Conservation (phyloP, 2,113 vertebrate species). For the Dicrurus megarhynchus region DNA sequence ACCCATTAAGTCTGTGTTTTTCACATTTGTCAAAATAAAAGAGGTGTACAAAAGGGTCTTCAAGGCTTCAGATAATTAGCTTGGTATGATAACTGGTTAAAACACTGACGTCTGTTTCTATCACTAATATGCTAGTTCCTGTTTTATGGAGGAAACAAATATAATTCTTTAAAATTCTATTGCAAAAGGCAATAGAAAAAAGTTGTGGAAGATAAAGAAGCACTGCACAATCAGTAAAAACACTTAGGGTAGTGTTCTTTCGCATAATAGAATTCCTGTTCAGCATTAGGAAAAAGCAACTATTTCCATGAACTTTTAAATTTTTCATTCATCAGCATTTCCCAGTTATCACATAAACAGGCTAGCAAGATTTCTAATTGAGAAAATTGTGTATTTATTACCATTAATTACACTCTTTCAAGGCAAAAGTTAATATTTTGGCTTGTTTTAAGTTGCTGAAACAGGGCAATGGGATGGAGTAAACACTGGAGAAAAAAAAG, state of each 20-base stretch:
- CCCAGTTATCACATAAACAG: not conserved
- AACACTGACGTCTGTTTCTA: not conserved
- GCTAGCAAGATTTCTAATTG: not conserved
- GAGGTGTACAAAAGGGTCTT: not conserved
- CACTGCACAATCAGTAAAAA: not conserved
- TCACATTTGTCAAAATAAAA: not conserved
- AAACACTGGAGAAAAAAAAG: not conserved
- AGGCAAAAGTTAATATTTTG: not conserved
- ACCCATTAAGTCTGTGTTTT: not conserved
- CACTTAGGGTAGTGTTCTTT: not conserved
- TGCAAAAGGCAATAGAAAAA: not conserved
- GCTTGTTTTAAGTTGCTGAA: not conserved
- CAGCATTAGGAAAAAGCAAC: not conserved
- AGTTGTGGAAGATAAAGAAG: not conserved
- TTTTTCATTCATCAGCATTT: not conserved
- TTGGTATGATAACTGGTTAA: not conserved
- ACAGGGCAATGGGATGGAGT: not conserved
- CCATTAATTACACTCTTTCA: not conserved
- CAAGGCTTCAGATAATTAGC: not conserved
- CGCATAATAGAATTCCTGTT: not conserved
- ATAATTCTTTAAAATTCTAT: not conserved
- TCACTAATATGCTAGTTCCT: not conserved
- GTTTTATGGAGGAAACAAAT: not conserved
- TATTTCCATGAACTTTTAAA: not conserved
- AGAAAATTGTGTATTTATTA: not conserved